Conservation (phyloP, 2,888 invertebrate genomes). For the Netelia inedita region DNA sequence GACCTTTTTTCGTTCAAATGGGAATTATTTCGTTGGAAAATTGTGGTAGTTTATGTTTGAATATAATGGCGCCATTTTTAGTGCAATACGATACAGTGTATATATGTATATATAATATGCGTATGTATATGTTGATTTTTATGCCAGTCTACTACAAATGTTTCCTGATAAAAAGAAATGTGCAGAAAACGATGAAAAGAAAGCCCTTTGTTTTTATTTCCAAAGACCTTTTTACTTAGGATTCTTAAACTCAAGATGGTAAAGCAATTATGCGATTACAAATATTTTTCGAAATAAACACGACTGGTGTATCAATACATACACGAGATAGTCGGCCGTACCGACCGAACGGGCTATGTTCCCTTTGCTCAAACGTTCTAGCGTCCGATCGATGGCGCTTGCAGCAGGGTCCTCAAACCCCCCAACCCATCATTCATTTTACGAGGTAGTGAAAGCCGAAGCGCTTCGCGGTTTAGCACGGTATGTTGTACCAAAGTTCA, state of each 20-base stretch:
- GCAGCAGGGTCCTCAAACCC: not conserved
- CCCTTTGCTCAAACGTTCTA: not conserved
- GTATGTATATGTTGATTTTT: constrained; percentile 21
- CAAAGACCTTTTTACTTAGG: no score
- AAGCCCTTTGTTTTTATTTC: no score
- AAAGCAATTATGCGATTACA: no score
- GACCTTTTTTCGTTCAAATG: not conserved
- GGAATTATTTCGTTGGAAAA: not conserved
- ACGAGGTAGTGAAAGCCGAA: not conserved
- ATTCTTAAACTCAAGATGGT: no score
- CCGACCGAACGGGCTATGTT: not conserved
- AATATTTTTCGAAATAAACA: no score
- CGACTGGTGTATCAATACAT: no score
- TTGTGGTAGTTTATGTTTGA: not conserved
- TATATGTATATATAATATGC: not conserved
- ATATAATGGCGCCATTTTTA: not conserved
- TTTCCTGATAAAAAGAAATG: constrained; percentile 47
- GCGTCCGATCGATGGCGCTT: not conserved
- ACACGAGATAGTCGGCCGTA: not conserved
- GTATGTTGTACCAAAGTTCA: constrained; percentile 17
- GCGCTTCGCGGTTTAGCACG: not conserved
- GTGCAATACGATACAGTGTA: constrained; percentile 24
- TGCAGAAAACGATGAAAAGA: no score
- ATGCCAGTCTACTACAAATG: constrained; percentile 43
- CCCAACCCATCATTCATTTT: not conserved